phyloP scores from a whole-genome alignment of 2,797 vertebrate genomes.

The Naso thynnoides region DNA sequence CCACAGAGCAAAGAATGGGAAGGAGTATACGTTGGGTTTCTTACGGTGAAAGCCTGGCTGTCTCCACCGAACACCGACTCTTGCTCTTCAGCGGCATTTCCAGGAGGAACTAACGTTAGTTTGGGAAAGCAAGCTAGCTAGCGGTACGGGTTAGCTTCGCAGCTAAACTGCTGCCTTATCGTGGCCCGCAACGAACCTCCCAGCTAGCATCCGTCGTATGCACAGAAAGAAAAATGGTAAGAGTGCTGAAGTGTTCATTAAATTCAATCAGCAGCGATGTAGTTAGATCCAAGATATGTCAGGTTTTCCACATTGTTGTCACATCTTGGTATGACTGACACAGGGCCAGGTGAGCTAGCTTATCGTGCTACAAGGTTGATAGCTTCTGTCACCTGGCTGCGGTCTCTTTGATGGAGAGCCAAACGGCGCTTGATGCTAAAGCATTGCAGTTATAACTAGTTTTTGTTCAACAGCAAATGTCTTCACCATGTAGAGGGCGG shows the following conservation, averaged over 20 bases:
- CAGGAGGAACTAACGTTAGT: slow-evolving; percentile 64
- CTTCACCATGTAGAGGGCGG: rapidly evolving
- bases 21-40: slow-evolving; percentile 30
- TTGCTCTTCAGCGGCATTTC: slow-evolving; percentile 37
- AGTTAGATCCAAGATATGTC: neutral
- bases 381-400: slow-evolving; percentile 46
- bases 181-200: slow-evolving; percentile 60
- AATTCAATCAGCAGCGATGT: rapidly evolving
- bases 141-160: slow-evolving; percentile 48
- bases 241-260: neutral
- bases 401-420: neutral
- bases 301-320: slow-evolving; percentile 2
- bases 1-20: slow-evolving; percentile 67
- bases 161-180: slow-evolving; percentile 40
- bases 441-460: neutral
- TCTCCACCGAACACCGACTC: slow-evolving; percentile 52
- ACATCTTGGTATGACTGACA: neutral
- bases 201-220: slow-evolving; percentile 52
- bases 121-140: slow-evolving; percentile 28
- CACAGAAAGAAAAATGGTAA: slow-evolving; percentile 72
- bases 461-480: neutral
- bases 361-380: slow-evolving; percentile 25
- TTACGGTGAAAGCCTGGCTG: slow-evolving; percentile 46
- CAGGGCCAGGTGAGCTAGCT: slow-evolving; percentile 31
- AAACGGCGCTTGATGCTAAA: neutral